phyloP scores from a whole-genome alignment of 2,797 vertebrate genomes.

The Eulemur albifrons region DNA sequence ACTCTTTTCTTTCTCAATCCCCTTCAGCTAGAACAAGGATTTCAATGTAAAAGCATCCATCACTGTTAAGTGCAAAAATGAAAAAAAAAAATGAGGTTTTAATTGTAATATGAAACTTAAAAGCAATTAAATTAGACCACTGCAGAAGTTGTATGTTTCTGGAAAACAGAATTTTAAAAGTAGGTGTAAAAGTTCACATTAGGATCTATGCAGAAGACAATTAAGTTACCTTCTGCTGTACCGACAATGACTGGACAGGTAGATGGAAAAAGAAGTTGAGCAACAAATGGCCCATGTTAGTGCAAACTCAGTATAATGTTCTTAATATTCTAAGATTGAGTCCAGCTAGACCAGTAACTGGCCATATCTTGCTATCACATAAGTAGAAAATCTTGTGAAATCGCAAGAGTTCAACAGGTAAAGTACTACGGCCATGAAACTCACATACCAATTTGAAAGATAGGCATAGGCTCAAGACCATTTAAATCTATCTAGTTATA shows the following conservation, averaged over 20 bases:
- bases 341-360: constrained; percentile 69
- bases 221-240: constrained; percentile 68
- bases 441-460: constrained; percentile 73
- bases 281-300: constrained; percentile 40
- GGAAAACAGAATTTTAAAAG: constrained; percentile 77
- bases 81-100: constrained; percentile 53
- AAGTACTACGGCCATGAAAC: constrained; percentile 73
- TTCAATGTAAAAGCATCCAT: constrained; percentile 44
- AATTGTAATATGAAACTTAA: constrained; percentile 49
- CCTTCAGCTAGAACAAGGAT: constrained; percentile 43
- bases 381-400: constrained; percentile 75
- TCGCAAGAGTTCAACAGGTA: constrained; percentile 77
- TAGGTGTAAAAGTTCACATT: constrained; percentile 86
- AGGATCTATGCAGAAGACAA: constrained; percentile 66
- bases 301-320: constrained; percentile 75
- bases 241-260: neutral
- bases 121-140: constrained; percentile 55
- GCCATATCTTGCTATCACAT: constrained; percentile 77
- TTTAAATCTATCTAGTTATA: constrained; percentile 31
- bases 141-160: constrained; percentile 57
- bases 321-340: constrained; percentile 71
- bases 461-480: constrained; percentile 71
- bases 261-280: constrained; percentile 24
- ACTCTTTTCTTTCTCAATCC: constrained; percentile 26
- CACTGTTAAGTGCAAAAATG: constrained; percentile 63